Conservation (phyloP, 2,888 invertebrate species). For the Dasysyrphus tricinctus region DNA sequence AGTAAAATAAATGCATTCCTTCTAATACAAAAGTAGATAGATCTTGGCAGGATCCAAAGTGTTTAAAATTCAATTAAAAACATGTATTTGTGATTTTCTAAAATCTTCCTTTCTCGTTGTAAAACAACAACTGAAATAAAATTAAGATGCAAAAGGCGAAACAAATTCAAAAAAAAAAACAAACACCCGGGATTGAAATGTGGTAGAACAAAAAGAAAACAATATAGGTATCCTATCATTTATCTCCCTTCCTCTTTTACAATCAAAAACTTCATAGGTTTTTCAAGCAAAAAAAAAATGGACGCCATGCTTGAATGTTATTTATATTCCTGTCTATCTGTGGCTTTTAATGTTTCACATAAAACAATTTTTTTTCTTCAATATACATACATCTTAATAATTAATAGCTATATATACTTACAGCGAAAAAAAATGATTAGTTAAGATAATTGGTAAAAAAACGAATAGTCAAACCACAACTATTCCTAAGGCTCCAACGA, state of each 20-base stretch:
- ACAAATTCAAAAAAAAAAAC: no score
- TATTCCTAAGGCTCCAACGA: slow-evolving; percentile 63
- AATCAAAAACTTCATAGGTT: slow-evolving; percentile 1
- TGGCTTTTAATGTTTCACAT: slow-evolving; percentile 56
- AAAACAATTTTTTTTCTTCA: slow-evolving; percentile 12
- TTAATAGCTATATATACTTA: slow-evolving; percentile 53
- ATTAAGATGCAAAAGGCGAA: no score
- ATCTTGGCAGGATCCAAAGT: no score
- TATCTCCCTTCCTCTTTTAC: not conserved
- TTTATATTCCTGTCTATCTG: slow-evolving; percentile 46
- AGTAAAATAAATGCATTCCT: no score
- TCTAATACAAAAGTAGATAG: no score
- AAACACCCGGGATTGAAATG: not conserved
- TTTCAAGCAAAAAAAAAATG: slow-evolving; percentile 56
- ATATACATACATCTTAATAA: slow-evolving; percentile 37
- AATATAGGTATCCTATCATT: not conserved
- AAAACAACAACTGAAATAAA: no score
- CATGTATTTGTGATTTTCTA: no score
- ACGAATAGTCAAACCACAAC: slow-evolving; percentile 66
- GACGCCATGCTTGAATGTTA: slow-evolving; percentile 64
- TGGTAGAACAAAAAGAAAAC: not conserved
- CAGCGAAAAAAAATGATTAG: slow-evolving; percentile 52
- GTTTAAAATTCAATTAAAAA: no score
- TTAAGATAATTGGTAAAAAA: slow-evolving; percentile 70
- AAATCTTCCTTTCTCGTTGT: no score